These are phyloP conservation scores for Nesospiza acunhae DNA, from an alignment of 2,113 vertebrate genomes.

Conservation along the genomic window DNA sequence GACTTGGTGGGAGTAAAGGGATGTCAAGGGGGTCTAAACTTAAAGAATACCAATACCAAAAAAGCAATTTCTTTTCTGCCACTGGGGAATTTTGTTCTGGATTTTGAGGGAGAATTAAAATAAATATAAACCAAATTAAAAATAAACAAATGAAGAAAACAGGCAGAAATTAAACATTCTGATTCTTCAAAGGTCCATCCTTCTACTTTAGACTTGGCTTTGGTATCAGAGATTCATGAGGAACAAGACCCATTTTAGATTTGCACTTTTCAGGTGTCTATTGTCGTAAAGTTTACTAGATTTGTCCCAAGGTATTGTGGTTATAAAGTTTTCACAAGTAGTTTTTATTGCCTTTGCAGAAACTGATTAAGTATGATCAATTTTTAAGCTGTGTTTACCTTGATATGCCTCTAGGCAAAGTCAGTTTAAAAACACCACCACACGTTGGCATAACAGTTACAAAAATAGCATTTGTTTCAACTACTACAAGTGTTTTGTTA, in stretches of 20 bases:
- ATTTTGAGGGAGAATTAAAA: background rate
- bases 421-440: conserved; percentile 7
- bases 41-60: background rate
- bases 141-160: background rate
- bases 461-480: conserved; percentile 60
- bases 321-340: background rate
- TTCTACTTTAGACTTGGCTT: background rate
- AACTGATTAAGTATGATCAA: background rate
- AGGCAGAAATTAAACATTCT: background rate
- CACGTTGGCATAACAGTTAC: background rate
- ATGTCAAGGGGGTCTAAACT: background rate
- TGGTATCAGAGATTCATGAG: background rate
- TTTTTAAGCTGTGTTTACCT: conserved; percentile 29
- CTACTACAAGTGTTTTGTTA: conserved; percentile 51
- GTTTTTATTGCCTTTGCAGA: background rate
- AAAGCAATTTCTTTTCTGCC: background rate
- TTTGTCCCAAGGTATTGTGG: background rate
- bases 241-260: background rate
- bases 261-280: background rate
- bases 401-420: conserved; percentile 1
- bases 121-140: background rate
- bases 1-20: background rate
- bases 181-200: background rate
- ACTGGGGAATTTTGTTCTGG: background rate
- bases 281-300: background rate